A percentile compares a stretch with the other conserved stretches of the same genome.
These are phyloP conservation scores for Drosophila ercepeae DNA, from an alignment of 1,140 invertebrate genomes.

Conservation along the genomic window DNA sequence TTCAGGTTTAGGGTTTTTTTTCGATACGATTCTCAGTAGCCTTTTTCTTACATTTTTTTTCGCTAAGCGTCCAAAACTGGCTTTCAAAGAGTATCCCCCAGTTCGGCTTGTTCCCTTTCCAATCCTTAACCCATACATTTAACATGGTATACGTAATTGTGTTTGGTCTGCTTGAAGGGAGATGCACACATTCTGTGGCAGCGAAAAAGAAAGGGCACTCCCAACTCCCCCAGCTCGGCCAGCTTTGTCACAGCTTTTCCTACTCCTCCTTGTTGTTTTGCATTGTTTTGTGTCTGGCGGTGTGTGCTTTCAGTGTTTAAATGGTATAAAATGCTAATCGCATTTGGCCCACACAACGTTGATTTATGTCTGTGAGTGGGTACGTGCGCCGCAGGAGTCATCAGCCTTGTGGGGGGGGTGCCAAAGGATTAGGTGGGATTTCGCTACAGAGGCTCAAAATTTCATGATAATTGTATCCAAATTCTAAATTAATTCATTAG, in stretches of 20 bases:
- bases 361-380: constrained; percentile 36
- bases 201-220: background rate
- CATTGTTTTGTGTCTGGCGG: constrained; percentile 37
- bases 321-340: constrained; percentile 80
- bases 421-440: constrained; percentile 23
- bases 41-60: no score
- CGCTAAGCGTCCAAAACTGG: no score
- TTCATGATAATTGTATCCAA: constrained; percentile 63
- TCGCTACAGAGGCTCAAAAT: constrained; percentile 37
- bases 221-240: no score
- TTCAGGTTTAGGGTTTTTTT: no score
- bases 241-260: constrained; percentile 33
- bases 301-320: constrained; percentile 56
- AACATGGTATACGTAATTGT: constrained; percentile 38
- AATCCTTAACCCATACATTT: background rate
- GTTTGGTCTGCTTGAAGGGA: constrained; percentile 36
- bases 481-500: constrained; percentile 70
- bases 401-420: constrained; percentile 5
- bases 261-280: constrained; percentile 49
- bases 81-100: background rate
- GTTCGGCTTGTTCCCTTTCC: constrained; percentile 6
- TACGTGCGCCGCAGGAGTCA: constrained; percentile 14
- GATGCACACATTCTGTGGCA: constrained; percentile 38
- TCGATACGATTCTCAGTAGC: no score
- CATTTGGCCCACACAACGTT: constrained; percentile 63